phyloP scores from a whole-genome alignment of 2,888 invertebrate genomes.

The Mesochorus sp. region DNA sequence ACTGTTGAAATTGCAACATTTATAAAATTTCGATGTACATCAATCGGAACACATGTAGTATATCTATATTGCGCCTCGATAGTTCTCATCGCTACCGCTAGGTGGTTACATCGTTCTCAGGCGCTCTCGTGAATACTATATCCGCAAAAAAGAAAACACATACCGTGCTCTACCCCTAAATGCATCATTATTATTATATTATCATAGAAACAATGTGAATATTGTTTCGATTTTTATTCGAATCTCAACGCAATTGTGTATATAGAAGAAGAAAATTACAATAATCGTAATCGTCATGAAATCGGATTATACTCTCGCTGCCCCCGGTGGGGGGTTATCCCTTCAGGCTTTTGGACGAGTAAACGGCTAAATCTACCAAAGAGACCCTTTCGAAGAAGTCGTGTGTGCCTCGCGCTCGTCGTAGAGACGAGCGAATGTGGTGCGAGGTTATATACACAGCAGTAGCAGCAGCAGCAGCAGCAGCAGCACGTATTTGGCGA shows the following conservation, averaged over 20 bases:
- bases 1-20: no score
- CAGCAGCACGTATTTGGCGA: conserved; percentile 40
- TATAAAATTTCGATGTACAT: no score
- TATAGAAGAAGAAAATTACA: conserved; percentile 17
- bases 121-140: no score
- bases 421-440: conserved; percentile 9
- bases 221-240: neutral
- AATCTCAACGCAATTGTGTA: neutral
- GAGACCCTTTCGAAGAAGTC: conserved; percentile 20
- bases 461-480: no score
- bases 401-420: conserved; percentile 9
- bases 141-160: no score
- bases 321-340: no score
- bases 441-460: conserved; percentile 14
- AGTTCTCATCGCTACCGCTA: no score
- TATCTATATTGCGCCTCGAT: no score
- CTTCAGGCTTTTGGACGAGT: neutral
- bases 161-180: no score
- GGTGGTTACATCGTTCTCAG: no score
- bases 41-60: no score
- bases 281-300: conserved; percentile 38
- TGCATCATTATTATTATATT: no score
- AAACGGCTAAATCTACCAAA: conserved; percentile 5
- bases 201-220: neutral
- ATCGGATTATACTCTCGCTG: conserved; percentile 45